These are phyloP conservation scores for Drosophila triauraria DNA, from an alignment of 1,140 invertebrate genomes.

Conservation along the genomic window DNA sequence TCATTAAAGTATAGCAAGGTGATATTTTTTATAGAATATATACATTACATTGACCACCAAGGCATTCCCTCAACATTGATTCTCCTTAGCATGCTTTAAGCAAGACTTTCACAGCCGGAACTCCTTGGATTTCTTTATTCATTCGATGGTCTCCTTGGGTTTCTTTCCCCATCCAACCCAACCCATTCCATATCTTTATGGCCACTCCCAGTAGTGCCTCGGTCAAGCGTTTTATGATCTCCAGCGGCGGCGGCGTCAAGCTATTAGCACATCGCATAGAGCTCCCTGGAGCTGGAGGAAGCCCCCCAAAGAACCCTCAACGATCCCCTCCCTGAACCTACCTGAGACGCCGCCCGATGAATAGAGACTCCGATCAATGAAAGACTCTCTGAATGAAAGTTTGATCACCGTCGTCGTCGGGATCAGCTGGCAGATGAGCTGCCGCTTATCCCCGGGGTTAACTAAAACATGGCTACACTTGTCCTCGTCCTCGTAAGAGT, in stretches of 20 bases:
- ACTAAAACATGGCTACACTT: slow-evolving; percentile 48
- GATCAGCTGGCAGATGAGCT: slow-evolving; percentile 28
- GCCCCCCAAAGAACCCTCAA: background rate
- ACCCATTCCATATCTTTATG: background rate
- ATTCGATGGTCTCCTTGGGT: too few relatives aligned
- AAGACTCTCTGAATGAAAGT: slow-evolving; percentile 44
- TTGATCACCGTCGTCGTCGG: slow-evolving; percentile 6
- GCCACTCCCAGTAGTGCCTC: background rate
- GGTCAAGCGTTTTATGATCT: slow-evolving; percentile 32
- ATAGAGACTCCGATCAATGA: slow-evolving; percentile 34
- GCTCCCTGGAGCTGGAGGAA: background rate
- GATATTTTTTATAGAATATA: too few relatives aligned
- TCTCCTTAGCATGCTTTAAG: too few relatives aligned
- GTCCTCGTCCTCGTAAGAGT: slow-evolving; percentile 7
- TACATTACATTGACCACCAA: too few relatives aligned
- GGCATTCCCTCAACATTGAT: too few relatives aligned
- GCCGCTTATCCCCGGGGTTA: slow-evolving; percentile 39
- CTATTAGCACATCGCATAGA: slow-evolving; percentile 49
- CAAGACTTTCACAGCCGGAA: too few relatives aligned
- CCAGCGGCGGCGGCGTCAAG: slow-evolving; percentile 38
- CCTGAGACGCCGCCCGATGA: slow-evolving; percentile 25
- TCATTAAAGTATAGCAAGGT: too few relatives aligned
- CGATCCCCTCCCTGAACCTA: slow-evolving; percentile 7
- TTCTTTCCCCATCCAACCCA: too few relatives aligned
- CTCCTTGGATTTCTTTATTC: too few relatives aligned